phyloP scores from a whole-genome alignment of 37 sponge, comb jelly and placozoan species.

The Diacarnus erythraeanus region DNA sequence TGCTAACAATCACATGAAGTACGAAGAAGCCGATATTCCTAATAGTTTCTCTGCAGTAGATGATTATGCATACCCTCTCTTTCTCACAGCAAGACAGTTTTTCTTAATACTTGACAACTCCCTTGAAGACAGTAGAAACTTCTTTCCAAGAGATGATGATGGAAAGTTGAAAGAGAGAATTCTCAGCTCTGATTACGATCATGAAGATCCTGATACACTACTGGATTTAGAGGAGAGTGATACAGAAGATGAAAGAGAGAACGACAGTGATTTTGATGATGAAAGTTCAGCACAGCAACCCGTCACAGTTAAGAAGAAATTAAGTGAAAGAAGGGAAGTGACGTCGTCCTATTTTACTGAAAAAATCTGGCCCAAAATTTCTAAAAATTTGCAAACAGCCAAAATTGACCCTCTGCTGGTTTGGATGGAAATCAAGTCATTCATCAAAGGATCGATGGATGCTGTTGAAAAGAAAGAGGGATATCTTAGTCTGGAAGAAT shows the following conservation, averaged over 20 bases:
- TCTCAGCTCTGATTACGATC: conserved; percentile 51
- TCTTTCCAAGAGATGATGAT: conserved; percentile 46
- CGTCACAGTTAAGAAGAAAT: background rate
- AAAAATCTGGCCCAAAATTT: conserved; percentile 47
- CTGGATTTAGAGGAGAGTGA: conserved; percentile 42
- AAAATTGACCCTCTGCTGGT: conserved; percentile 50
- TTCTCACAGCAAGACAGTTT: conserved; percentile 75
- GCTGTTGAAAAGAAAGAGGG: conserved; percentile 57
- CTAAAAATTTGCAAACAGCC: background rate
- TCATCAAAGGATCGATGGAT: conserved; percentile 76
- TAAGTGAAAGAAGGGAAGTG: conserved; percentile 47
- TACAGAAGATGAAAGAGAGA: conserved; percentile 25
- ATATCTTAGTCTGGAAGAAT: conserved; percentile 50
- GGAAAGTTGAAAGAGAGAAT: conserved; percentile 48
- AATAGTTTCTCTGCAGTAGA: conserved; percentile 11
- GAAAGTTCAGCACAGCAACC: background rate
- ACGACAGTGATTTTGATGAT: conserved; percentile 17
- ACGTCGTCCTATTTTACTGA: conserved; percentile 29
- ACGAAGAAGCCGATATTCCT: conserved; percentile 31
- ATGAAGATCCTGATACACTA: conserved; percentile 36
- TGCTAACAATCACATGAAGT: conserved; percentile 16
- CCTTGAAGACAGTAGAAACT: conserved; percentile 20
- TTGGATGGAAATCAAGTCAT: conserved; percentile 87
- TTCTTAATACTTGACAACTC: conserved; percentile 71
- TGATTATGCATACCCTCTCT: conserved; percentile 61